Percentiles rank a stretch among this genome's conserved stretches.
Conservation (phyloP, 2,888 invertebrate genomes). For the Heliothis peltigera region DNA sequence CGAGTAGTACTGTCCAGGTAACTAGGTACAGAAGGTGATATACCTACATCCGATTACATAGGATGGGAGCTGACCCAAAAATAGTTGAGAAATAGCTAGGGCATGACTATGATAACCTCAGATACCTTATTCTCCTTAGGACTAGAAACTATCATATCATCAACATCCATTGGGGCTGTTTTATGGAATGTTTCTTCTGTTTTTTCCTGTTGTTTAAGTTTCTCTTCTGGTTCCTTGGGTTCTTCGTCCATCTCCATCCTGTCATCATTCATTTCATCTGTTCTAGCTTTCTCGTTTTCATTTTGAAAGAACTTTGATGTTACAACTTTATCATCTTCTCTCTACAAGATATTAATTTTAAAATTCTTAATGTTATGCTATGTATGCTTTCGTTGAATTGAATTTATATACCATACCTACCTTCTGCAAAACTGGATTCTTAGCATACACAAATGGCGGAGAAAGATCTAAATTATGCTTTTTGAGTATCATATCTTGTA, state of each 20-base stretch:
- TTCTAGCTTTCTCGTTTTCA: slow-evolving; percentile 38
- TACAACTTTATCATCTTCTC: slow-evolving; percentile 65
- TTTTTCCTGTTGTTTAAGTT: slow-evolving; percentile 4
- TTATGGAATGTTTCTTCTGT: slow-evolving; percentile 12
- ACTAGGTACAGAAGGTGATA: too few species aligned
- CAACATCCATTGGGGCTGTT: slow-evolving; percentile 50
- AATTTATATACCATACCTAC: slow-evolving; percentile 49
- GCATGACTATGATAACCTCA: neutral
- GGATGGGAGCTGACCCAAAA: too few species aligned
- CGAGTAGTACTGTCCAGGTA: too few species aligned
- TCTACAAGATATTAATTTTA: slow-evolving; percentile 62
- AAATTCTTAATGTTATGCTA: neutral
- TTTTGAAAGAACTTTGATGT: slow-evolving; percentile 79
- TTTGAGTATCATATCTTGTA: slow-evolving; percentile 78
- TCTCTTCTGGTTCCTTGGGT: slow-evolving; percentile 18
- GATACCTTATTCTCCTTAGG: slow-evolving; percentile 61
- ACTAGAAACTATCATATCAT: slow-evolving; percentile 56
- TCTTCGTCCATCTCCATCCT: slow-evolving; percentile 49
- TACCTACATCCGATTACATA: too few species aligned
- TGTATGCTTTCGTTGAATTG: neutral
- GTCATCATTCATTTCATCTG: slow-evolving; percentile 34
- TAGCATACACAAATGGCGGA: slow-evolving; percentile 81
- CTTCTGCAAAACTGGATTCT: slow-evolving; percentile 67
- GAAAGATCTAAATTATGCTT: slow-evolving; percentile 80
- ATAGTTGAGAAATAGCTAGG: too few species aligned